These are phyloP conservation scores for Bombyx huttoni DNA, from an alignment of 2,888 invertebrate species.

Conservation along the genomic window DNA sequence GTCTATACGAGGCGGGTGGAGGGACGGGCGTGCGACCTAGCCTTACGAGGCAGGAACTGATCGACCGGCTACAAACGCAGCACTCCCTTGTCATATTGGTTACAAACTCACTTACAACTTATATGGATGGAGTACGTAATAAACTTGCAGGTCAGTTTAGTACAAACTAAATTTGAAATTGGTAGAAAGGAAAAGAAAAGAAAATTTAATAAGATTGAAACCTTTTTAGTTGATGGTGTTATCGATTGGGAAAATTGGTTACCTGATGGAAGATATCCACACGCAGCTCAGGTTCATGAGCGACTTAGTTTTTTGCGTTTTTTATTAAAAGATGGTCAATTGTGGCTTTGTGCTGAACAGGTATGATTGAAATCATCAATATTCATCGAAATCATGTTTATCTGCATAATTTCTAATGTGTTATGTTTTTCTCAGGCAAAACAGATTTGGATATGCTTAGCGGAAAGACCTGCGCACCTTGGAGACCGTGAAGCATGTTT, in stretches of 20 bases:
- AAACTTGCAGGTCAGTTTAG: slow-evolving; percentile 37
- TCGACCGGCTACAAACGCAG: slow-evolving; percentile 91
- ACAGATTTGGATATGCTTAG: slow-evolving; percentile 96
- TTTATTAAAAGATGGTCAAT: slow-evolving; percentile 93
- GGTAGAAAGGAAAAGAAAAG: too few species aligned
- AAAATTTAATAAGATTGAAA: too few species aligned
- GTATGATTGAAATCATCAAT: slow-evolving; percentile 22
- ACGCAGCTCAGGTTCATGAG: slow-evolving; percentile 93
- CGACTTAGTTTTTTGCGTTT: slow-evolving; percentile 93
- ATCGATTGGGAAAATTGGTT: slow-evolving; percentile 84
- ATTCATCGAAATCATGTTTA: background rate
- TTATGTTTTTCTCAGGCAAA: slow-evolving; percentile 75
- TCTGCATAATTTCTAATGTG: background rate
- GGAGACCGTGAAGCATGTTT: slow-evolving; percentile 97
- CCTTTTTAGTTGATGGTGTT: slow-evolving; percentile 63
- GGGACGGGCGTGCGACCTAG: slow-evolving; percentile 53
- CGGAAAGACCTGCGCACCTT: slow-evolving; percentile 92
- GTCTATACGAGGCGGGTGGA: slow-evolving; percentile 89
- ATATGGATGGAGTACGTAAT: slow-evolving; percentile 88
- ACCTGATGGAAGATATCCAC: slow-evolving; percentile 92
- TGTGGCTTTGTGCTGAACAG: slow-evolving; percentile 97
- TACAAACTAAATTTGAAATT: too few species aligned
- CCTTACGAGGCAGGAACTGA: slow-evolving; percentile 79
- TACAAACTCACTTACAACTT: slow-evolving; percentile 90
- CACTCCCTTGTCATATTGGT: slow-evolving; percentile 95